Base-by-base conservation (phyloP, 2,888 invertebrate species). In the Caenorhabditis macrosperma region DNA sequence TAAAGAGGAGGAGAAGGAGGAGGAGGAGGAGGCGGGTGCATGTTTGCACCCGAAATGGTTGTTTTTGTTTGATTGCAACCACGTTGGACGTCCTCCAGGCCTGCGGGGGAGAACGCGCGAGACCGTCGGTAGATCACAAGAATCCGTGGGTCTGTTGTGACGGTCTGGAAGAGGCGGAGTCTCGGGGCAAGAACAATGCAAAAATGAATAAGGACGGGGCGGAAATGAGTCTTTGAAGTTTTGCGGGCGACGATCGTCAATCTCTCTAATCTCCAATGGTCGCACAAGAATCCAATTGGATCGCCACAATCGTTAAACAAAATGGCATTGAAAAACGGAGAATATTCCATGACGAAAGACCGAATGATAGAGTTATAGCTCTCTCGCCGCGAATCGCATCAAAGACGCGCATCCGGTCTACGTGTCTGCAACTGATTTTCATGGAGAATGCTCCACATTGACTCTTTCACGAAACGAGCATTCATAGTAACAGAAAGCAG, bases 41-140 rank as follows among this genome's bases (percentile, higher is more conserved):
- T 61, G 57, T 41, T 66, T 75, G 75, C 75, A 75, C 75, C 75
- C 75, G 48, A 59, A 57, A 64, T 12, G 33, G 38, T 35, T 74
- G 66, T 66, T 74, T 74, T 74, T 30, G 60, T 38, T 57, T 48
- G 52, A 69, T 50, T 67, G 68, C 68, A 68, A 59, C 48, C 60
- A 50, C 50, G 33, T 50, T 48, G 33, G 30, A 17, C 57, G 44
- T n/a, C 30, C 66, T 35, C 28, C 48, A 71, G 67, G 75, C 54
- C 67, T 74, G 63, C 44, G 52, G 46, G 41, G 55, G 22, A 24
- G 22, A 38, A 28, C 55, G 35, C 17, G 57, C 26, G 41, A 46
- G 30, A 24, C 26, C 12, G 35, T 24, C 17, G 60, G 69, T 69
- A 69, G 69, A 69, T 69, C 69, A 69, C 17, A 69, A 12, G 22